Evolutionary conservation across 2,113 vertebrate genomes (phyloP).

Genomic region (Chloropsis hardwickii): DNA sequence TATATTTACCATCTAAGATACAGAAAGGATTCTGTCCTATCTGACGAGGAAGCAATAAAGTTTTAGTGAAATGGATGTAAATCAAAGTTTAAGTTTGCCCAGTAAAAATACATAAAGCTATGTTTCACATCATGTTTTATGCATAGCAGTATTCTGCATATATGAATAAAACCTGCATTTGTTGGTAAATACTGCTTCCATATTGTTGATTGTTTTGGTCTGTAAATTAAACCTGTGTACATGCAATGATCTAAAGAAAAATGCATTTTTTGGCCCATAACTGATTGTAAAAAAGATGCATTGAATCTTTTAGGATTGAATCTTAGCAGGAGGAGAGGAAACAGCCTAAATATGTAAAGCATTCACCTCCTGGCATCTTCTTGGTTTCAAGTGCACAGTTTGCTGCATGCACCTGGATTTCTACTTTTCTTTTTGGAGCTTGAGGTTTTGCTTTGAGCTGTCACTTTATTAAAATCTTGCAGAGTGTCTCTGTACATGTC

Average conservation of each 20-base stretch:
- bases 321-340: background rate
- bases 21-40: conserved; percentile 69
- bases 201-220: conserved; percentile 32
- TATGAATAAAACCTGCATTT: conserved; percentile 61
- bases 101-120: conserved; percentile 60
- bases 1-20: conserved; percentile 69
- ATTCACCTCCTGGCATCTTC: background rate
- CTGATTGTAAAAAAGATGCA: background rate
- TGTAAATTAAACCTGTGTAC: conserved; percentile 8
- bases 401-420: background rate
- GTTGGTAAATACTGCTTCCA: conserved; percentile 40
- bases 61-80: conserved; percentile 70
- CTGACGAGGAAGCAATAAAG: conserved; percentile 70
- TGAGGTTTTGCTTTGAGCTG: background rate
- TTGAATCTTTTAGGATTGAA: background rate
- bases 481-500: background rate
- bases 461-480: background rate
- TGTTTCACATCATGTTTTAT: conserved; percentile 54
- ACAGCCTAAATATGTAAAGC: background rate
- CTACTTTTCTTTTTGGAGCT: background rate
- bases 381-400: background rate
- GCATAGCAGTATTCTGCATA: conserved; percentile 59
- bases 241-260: background rate
- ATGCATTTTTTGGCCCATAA: background rate
- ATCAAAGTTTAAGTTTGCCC: conserved; percentile 69